Evolutionary conservation across 2,888 invertebrate species (phyloP).

Genomic region (Drosophila sordidula): DNA sequence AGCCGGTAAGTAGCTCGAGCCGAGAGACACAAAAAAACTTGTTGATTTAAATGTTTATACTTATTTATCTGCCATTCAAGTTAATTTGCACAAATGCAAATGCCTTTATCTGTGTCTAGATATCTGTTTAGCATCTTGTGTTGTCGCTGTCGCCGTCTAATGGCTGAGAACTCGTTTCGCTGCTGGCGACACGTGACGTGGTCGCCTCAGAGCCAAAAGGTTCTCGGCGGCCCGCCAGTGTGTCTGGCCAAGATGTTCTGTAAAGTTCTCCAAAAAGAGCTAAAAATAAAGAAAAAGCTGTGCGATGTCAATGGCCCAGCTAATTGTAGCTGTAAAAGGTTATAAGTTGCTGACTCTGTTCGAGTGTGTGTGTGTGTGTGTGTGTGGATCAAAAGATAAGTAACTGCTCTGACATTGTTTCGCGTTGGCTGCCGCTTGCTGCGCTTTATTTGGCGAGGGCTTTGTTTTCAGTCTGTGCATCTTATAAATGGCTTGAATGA

Average conservation of each 20-base stretch:
- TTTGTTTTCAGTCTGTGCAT: slow-evolving; percentile 50
- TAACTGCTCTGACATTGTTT: slow-evolving; percentile 73
- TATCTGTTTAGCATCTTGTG: slow-evolving; percentile 25
- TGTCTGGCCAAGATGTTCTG: slow-evolving; percentile 60
- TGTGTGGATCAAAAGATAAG: slow-evolving; percentile 29
- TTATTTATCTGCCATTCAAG: slow-evolving; percentile 63
- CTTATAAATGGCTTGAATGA: slow-evolving; percentile 58
- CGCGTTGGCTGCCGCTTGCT: slow-evolving; percentile 52
- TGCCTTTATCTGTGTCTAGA: slow-evolving; percentile 26
- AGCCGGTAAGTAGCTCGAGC: slow-evolving; percentile 14
- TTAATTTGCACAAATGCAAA: slow-evolving; percentile 74
- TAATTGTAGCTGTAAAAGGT: slow-evolving; percentile 37
- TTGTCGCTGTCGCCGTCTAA: slow-evolving; percentile 4
- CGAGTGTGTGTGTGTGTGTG: slow-evolving; percentile 3
- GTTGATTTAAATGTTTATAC: slow-evolving; percentile 71
- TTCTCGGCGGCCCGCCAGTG: slow-evolving; percentile 53
- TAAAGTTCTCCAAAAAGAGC: slow-evolving; percentile 50
- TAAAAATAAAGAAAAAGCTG: neutral
- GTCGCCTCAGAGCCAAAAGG: slow-evolving; percentile 16
- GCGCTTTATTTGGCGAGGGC: slow-evolving; percentile 55
- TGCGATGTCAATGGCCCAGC: slow-evolving; percentile 53
- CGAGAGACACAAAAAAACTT: slow-evolving; percentile 28
- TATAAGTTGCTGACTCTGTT: neutral
- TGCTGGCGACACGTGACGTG: slow-evolving; percentile 38
- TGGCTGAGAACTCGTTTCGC: slow-evolving; percentile 29